A percentile compares a stretch with the other conserved stretches of the same genome.
phyloP scores from a whole-genome alignment of 2,113 vertebrate genomes.

The Gobio gobio region DNA sequence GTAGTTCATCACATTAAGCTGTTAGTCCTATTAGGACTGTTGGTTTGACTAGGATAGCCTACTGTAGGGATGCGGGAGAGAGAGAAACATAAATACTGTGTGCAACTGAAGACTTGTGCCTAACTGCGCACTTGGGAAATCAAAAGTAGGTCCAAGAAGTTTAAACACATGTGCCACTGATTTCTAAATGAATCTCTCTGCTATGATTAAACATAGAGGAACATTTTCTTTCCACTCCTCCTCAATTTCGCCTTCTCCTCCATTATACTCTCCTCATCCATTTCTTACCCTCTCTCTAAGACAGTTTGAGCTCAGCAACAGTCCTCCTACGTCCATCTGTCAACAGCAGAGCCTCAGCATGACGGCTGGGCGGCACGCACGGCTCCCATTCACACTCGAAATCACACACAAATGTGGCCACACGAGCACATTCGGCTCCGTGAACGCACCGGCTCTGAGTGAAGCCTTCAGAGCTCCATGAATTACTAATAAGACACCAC shows the following conservation, averaged over 20 bases:
- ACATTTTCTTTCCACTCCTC: constrained; percentile 63
- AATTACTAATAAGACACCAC: constrained; percentile 79
- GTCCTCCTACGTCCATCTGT: constrained; percentile 80
- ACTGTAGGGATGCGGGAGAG: not conserved
- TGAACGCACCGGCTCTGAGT: constrained; percentile 65
- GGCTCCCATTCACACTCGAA: constrained; percentile 52
- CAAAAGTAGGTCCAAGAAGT: constrained; percentile 63
- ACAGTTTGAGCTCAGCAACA: constrained; percentile 75
- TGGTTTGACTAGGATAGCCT: constrained; percentile 20
- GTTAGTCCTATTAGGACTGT: constrained; percentile 41
- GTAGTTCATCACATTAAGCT: constrained; percentile 22
- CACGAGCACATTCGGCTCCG: constrained; percentile 48
- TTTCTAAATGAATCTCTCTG: constrained; percentile 35
- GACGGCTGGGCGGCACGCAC: constrained; percentile 53
- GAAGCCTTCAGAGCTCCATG: constrained; percentile 74
- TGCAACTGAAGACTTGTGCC: constrained; percentile 29
- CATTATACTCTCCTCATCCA: constrained; percentile 19
- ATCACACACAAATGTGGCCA: constrained; percentile 25
- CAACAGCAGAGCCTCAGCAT: constrained; percentile 70
- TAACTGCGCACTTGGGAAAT: constrained; percentile 54
- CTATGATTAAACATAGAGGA: constrained; percentile 49
- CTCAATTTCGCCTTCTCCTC: not conserved
- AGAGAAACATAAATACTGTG: constrained; percentile 3
- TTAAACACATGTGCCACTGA: constrained; percentile 64
- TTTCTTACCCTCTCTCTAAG: constrained; percentile 63